Evolutionary conservation across 2,888 invertebrate genomes (phyloP), one percentile per base, ranked within the genome.

Genomic region (Heteropelma amictum): DNA sequence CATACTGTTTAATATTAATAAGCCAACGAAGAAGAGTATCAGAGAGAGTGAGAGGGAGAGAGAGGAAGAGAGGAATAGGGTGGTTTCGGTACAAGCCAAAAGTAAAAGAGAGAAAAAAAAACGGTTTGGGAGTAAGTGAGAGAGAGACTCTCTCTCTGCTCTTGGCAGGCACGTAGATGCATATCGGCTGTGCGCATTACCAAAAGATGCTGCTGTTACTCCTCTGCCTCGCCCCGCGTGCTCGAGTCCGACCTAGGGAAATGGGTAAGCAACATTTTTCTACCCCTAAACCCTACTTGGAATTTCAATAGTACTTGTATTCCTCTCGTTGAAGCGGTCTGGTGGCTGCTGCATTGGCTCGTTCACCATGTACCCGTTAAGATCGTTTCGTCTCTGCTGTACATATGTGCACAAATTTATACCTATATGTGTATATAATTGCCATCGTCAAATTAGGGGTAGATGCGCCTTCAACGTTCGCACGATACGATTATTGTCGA

Each of bases 131-230:
- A 40, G 56, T 35, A 53, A 42, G 5, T 26, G 42, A 21, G 53
- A 47, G n/a, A n/a, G 30, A 42, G 60, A 17, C 49, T 14, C 42
- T 35, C 68, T 72, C 81, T 82, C 85, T 85, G 87, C 82, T 84
- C 74, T 80, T 85, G 87, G 85, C 87, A 85, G 86, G 82, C 88
- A 87, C 88, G 86, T 83, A 86, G 88, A 88, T 88, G 87, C 88
- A 88, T 88, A 88, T 88, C 87, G 83, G 81, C 73, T 77, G 80
- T 76, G 65, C 83, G 83, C 86, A 87, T 87, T 87, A 87, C 86
- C 82, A 82, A 80, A 85, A 86, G 84, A 83, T 81, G 83, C 77
- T 76, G 83, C 77, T 76, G 75, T 67, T 67, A 38, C 65, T 53
- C 67, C 45, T 17, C 3, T 33, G n/a, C 28, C 17, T 49, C 58